Evolutionary conservation across 2,113 vertebrate species (phyloP).

Genomic region (Perccottus glenii): DNA sequence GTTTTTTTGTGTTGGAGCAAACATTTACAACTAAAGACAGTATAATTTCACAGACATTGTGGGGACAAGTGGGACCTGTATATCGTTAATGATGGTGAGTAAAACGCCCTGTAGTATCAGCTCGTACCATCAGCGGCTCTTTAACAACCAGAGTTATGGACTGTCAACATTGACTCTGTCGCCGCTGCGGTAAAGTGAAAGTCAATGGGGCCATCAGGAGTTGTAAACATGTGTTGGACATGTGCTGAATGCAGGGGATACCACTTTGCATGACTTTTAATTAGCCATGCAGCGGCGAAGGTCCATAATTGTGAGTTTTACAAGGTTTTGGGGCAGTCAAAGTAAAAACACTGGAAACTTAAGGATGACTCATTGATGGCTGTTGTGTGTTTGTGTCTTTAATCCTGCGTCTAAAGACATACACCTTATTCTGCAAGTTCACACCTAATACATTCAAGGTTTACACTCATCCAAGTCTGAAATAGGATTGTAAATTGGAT

Average conservation of each 20-base stretch:
- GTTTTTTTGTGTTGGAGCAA: neutral
- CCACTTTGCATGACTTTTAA: slow-evolving; percentile 50
- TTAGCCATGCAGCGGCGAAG: slow-evolving; percentile 53
- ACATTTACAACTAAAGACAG: neutral
- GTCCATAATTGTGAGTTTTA: slow-evolving; percentile 38
- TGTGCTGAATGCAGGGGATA: slow-evolving; percentile 4
- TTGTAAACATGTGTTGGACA: slow-evolving; percentile 60
- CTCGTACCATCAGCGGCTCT: slow-evolving; percentile 35
- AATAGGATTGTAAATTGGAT: no score
- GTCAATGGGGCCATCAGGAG: slow-evolving; percentile 42
- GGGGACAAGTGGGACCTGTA: slow-evolving; percentile 32
- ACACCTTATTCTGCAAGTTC: no score
- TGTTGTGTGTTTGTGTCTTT: slow-evolving; percentile 12
- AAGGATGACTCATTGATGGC: slow-evolving; percentile 40
- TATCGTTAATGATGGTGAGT: slow-evolving; percentile 28
- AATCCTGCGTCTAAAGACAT: no score
- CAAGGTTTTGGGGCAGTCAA: slow-evolving; percentile 3
- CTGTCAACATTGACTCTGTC: slow-evolving; percentile 70
- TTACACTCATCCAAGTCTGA: no score
- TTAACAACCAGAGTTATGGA: slow-evolving; percentile 62
- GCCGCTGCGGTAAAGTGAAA: slow-evolving; percentile 46
- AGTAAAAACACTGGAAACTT: slow-evolving; percentile 53
- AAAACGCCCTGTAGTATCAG: slow-evolving; percentile 35
- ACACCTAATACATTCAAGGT: no score
- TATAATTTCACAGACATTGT: slow-evolving; percentile 32